A percentile compares a stretch with the other conserved stretches of the same genome.
phyloP scores from a whole-genome alignment of 30 jellyfish, hydroid and myxozoan species.

The Turritopsis rubra region DNA sequence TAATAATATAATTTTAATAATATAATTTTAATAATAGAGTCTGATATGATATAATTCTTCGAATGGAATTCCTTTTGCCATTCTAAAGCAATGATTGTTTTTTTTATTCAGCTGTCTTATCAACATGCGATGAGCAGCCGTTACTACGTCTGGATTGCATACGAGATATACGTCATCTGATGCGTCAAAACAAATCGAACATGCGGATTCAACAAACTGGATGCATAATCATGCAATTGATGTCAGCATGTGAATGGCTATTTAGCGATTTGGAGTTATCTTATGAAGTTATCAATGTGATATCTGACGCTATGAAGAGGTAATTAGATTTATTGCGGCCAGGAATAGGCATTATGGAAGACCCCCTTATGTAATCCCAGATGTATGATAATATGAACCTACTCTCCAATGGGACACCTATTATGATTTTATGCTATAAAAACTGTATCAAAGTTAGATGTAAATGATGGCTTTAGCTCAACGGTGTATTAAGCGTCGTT shows the following conservation, averaged over 20 bases:
- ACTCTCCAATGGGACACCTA: too few species aligned
- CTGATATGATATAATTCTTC: too few species aligned
- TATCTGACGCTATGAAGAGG: constrained; percentile 61
- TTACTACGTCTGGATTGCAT: constrained; percentile 42
- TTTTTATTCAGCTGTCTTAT: constrained; percentile 44
- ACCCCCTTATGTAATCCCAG: too few species aligned
- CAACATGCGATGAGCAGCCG: constrained; percentile 76
- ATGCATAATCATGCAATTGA: constrained; percentile 65
- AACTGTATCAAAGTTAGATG: too few species aligned
- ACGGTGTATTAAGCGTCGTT: too few species aligned
- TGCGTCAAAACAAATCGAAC: constrained; percentile 32
- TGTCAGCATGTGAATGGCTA: constrained; percentile 25
- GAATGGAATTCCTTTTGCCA: too few species aligned
- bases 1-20: too few species aligned
- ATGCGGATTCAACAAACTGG: constrained; percentile 49
- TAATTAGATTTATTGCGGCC: constrained; percentile 26
- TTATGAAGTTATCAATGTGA: constrained; percentile 44
- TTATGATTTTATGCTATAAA: too few species aligned
- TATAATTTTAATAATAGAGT: too few species aligned
- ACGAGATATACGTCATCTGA: constrained; percentile 30
- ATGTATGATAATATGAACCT: background rate
- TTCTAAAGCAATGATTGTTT: background rate
- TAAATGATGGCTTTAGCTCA: too few species aligned
- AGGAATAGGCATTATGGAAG: too few species aligned
- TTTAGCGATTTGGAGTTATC: constrained; percentile 29